A percentile compares a stretch with the other conserved stretches of the same genome.
Conservation (phyloP, 2,888 invertebrate species). For the Xanthia icteritia region DNA sequence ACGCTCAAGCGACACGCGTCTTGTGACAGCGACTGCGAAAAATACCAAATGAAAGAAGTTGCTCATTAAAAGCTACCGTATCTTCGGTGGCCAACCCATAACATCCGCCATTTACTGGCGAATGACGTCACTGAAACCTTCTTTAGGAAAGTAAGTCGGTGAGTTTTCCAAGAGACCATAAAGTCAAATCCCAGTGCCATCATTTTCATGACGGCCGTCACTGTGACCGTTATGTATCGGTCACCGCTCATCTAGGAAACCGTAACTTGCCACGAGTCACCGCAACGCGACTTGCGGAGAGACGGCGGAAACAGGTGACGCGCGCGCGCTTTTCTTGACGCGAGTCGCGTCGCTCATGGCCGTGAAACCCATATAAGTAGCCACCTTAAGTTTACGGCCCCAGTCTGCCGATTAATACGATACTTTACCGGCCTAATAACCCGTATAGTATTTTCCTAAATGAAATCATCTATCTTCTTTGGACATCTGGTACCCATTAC, state of each 20-base stretch:
- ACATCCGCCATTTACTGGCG: too few relatives aligned
- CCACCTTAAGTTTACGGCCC: constrained; percentile 22
- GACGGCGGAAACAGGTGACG: neutral
- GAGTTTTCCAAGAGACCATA: too few relatives aligned
- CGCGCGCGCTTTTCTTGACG: neutral
- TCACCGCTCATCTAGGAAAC: neutral
- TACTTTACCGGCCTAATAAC: constrained; percentile 39
- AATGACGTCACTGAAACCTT: too few relatives aligned
- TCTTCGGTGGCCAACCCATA: too few relatives aligned
- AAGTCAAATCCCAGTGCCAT: too few relatives aligned
- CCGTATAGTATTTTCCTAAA: constrained; percentile 45
- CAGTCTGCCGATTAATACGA: constrained; percentile 33
- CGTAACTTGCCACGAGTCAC: neutral
- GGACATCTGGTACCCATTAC: constrained; percentile 47
- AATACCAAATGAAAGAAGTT: too few relatives aligned
- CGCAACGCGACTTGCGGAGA: neutral
- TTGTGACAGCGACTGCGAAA: too few relatives aligned
- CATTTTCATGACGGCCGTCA: neutral
- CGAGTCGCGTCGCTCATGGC: neutral
- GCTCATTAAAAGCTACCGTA: too few relatives aligned
- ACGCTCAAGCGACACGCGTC: too few relatives aligned
- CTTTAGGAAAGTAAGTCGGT: too few relatives aligned
- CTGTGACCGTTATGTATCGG: neutral
- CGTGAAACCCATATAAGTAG: neutral
- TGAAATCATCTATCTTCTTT: constrained; percentile 40